Conservation (phyloP, 2,113 vertebrate species). For the Stigmatopora nigra region DNA sequence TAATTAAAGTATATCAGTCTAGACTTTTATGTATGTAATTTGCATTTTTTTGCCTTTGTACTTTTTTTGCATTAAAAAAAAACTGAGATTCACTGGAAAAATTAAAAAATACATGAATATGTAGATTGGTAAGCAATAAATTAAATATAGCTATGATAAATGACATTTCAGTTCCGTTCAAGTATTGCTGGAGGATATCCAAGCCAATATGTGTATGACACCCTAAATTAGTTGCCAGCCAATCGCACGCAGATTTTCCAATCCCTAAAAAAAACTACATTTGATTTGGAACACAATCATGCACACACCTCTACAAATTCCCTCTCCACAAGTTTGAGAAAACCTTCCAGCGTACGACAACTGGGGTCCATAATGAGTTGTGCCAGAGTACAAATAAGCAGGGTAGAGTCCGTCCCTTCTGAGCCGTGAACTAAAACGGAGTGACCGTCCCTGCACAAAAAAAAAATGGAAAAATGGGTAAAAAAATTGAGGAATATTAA, state of each 20-base stretch:
- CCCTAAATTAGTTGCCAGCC: no score
- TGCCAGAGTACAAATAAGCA: slow-evolving; percentile 78
- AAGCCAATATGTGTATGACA: no score
- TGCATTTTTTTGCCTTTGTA: not conserved
- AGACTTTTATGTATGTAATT: not conserved
- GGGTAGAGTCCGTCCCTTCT: slow-evolving; percentile 75
- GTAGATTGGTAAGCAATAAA: no score
- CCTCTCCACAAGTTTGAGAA: slow-evolving; percentile 77
- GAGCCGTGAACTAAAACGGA: slow-evolving; percentile 77
- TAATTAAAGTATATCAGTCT: not conserved
- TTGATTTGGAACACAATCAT: not conserved
- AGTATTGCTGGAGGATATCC: no score
- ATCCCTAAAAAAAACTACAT: not conserved
- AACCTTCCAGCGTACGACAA: slow-evolving; percentile 74
- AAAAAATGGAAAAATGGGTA: not conserved
- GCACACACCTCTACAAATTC: slow-evolving; percentile 81
- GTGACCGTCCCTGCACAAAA: slow-evolving; percentile 68
- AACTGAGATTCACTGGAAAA: no score
- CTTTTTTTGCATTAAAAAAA: no score
- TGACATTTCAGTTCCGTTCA: no score
- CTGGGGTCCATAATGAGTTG: slow-evolving; percentile 80
- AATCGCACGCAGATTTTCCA: no score
- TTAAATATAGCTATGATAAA: no score
- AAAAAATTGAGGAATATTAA: not conserved
- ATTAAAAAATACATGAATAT: no score